Percentiles rank a stretch among this genome's conserved stretches.
Conservation (phyloP, 2,113 vertebrate genomes). For the Telmatochromis sp. region DNA sequence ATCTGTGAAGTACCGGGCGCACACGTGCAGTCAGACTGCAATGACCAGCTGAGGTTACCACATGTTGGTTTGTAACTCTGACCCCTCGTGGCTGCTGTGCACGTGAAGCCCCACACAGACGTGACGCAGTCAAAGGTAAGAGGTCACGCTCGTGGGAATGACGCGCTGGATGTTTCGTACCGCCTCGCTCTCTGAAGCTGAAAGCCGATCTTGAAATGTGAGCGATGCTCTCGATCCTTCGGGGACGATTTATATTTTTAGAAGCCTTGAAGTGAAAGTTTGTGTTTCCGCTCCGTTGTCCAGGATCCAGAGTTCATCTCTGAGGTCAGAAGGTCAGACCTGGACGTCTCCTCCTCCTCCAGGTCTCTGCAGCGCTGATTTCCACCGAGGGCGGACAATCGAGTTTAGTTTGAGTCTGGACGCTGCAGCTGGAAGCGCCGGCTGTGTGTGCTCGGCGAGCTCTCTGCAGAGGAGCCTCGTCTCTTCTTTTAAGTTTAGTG, state of each 20-base stretch:
- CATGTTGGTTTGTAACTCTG: neutral
- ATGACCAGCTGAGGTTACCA: neutral
- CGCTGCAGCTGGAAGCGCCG: neutral
- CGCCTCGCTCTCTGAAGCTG: neutral
- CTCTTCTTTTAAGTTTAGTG: neutral
- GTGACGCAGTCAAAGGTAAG: neutral
- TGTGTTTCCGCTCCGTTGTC: neutral
- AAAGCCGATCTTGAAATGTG: neutral
- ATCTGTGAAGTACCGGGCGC: neutral
- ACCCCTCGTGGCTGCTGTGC: neutral
- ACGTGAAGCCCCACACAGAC: neutral
- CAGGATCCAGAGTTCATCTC: neutral
- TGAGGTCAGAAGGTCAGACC: neutral
- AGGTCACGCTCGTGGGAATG: neutral
- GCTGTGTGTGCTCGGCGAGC: neutral
- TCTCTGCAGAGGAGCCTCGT: neutral
- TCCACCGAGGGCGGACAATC: fast-evolving
- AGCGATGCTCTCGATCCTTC: neutral
- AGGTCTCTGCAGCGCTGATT: neutral
- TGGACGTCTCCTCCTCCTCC: neutral
- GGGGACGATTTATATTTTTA: neutral
- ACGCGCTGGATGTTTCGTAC: neutral
- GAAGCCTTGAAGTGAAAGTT: neutral
- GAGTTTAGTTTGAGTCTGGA: neutral
- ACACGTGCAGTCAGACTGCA: neutral